Evolutionary conservation across 2,888 invertebrate genomes (phyloP), one percentile per base, ranked within the genome.

Genomic region (Aleiodes leptofemur): DNA sequence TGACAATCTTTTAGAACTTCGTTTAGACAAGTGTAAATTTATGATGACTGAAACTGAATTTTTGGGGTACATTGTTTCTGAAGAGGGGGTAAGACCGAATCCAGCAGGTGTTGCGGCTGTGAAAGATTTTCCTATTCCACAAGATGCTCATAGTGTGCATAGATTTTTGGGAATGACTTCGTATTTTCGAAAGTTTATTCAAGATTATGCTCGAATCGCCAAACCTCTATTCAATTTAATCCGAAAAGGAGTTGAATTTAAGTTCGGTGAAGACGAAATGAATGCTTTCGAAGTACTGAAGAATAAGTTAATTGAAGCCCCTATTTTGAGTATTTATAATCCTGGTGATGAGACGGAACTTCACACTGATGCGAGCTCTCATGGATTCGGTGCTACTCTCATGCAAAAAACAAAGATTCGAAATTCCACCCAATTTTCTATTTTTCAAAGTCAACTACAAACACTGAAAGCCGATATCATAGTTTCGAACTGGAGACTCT

Each of bases 401-500:
- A 16, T 72, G 13, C 72, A 75, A 34, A 34, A 38, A 31, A 59
- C 3, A 59, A 31, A 31, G 59, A 59, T 59, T 34, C n/a, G 1
- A 59, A 59, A 55, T 79, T 86, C 38, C 85, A 87, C 43, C 86
- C 86, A 0, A 73, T 87, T 0, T 85, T 85, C 56, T 86, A 85
- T 74, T 87, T 85, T 81, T 85, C 85, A 5, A 84, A 85, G 72
- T 76, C 82, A 38, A 84, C 86, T 0, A 84, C 82, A 3, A 81
- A 81, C 0, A 38, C 61, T 0, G 86, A 86, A 76, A 75, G 81
- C 0, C 83, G 78, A 51, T 86, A 84, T 53, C 84, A 87, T 69
- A 86, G 85, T 74, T 88, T 82, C 73, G 86, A 87, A 68, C 61
- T 88, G n/a, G 86, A 88, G 61, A 79, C 81, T 0, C 64, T 85